Base-by-base conservation (phyloP, 2,888 invertebrate genomes). In the Rhamnusium bicolor region DNA sequence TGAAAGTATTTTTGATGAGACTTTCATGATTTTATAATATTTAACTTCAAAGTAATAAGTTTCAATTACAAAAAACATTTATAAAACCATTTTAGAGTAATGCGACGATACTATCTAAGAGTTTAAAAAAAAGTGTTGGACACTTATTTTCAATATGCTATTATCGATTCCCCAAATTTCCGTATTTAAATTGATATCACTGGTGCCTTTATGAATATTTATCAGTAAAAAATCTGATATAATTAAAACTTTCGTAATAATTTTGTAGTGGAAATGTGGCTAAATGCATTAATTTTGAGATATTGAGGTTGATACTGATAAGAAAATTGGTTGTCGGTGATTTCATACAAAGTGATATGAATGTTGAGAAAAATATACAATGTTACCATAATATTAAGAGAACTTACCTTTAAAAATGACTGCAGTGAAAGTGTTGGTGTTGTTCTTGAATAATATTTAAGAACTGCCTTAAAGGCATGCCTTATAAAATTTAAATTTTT, bases 391-490 rank as follows among this genome's bases (percentile, higher is more conserved):
- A 63, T 75, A 72, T 77, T 79, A 81, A 78, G 78, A 73, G 66
- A 76, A 71, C 68, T 71, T 75, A 71, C 68, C 66, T 69, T 73
- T 71, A 72, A 78, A 79, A 77, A 74, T 78, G 78, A 81, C 80
- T 83, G 82, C 80, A 81, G 80, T 81, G 80, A 79, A 79, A 75
- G 72, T 80, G 80, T 81, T 76, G 74, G 75, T 76, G 75, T 77
- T 78, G 75, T 76, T 79, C 77, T 79, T 75, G 71, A 66, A 71
- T 69, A 72, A 73, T 72, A 77, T 80, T 79, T 78, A 81, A 82
- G 80, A 84, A 83, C 81, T 84, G 86, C 86, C 86, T 86, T 85
- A 80, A 78, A 70, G 85, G 86, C 85, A 84, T 85, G 86, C 86
- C 86, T 86, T 86, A 85, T 82, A 84, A 82, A 84, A 81, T 79